Conservation (phyloP, 2,888 invertebrate species). For the Calameuta pallipes region DNA sequence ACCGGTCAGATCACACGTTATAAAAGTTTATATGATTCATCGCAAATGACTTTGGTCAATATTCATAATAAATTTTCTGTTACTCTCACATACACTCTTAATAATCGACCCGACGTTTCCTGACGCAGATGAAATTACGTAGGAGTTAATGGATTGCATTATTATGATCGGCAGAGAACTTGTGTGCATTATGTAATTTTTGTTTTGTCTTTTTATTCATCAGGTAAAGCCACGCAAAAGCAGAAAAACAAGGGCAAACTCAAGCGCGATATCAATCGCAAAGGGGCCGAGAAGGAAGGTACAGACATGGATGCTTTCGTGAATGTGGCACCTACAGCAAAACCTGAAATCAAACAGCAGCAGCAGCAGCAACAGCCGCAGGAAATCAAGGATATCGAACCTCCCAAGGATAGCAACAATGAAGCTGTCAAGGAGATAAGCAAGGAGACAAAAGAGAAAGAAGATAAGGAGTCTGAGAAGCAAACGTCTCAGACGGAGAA, state of each 20-base stretch:
- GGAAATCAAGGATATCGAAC: constrained; percentile 30
- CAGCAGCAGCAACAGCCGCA: constrained; percentile 17
- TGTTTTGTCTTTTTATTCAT: background rate
- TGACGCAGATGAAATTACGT: background rate
- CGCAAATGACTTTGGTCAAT: background rate
- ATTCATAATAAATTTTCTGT: background rate
- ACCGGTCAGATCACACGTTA: background rate
- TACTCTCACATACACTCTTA: background rate
- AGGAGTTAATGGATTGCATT: background rate
- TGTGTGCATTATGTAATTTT: background rate
- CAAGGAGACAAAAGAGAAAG: constrained; percentile 51
- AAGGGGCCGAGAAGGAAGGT: constrained; percentile 72
- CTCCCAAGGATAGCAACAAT: constrained; percentile 36
- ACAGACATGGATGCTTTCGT: constrained; percentile 73
- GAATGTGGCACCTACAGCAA: constrained; percentile 42
- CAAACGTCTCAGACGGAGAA: constrained; percentile 17
- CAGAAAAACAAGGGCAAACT: constrained; percentile 66
- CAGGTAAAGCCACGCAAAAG: constrained; percentile 65
- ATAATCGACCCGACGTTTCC: background rate
- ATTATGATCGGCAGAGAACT: background rate
- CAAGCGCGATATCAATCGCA: constrained; percentile 70
- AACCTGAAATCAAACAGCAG: constrained; percentile 40
- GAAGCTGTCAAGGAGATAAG: constrained; percentile 36
- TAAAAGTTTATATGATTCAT: background rate
- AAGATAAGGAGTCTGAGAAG: constrained; percentile 45